These are phyloP conservation scores for Cosmopolites sordidus DNA, from an alignment of 2,888 invertebrate genomes.

Conservation along the genomic window DNA sequence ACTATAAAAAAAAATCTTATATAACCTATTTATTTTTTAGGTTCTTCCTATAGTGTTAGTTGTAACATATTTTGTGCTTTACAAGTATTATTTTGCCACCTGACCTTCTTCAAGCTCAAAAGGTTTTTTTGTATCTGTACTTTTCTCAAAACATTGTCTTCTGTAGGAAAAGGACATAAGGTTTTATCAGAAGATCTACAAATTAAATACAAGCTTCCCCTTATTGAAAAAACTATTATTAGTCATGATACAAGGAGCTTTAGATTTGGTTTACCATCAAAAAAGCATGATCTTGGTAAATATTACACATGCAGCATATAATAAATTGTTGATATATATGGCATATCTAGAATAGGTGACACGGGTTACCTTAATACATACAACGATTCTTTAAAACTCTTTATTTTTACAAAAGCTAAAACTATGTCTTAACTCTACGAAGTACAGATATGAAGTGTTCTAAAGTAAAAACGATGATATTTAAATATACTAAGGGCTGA, in stretches of 20 bases:
- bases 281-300: conserved; percentile 81
- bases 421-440: no score
- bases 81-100: conserved; percentile 57
- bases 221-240: conserved; percentile 81
- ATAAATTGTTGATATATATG: no score
- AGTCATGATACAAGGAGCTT: conserved; percentile 94
- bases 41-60: conserved; percentile 61
- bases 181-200: conserved; percentile 72
- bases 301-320: no score
- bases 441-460: no score
- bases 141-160: conserved; percentile 3
- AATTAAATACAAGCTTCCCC: conserved; percentile 79
- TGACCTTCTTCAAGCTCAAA: conserved; percentile 18
- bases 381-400: no score
- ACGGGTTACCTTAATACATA: no score
- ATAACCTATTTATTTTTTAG: conserved; percentile 40
- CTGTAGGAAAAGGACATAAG: conserved; percentile 43
- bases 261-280: conserved; percentile 83
- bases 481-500: no score
- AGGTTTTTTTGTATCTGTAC: neutral
- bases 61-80: conserved; percentile 57
- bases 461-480: no score
- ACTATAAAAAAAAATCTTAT: no score
- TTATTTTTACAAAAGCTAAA: no score
- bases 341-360: no score